Base-by-base conservation (phyloP, 2,797 vertebrate species). In the Cyclura pinguis region DNA sequence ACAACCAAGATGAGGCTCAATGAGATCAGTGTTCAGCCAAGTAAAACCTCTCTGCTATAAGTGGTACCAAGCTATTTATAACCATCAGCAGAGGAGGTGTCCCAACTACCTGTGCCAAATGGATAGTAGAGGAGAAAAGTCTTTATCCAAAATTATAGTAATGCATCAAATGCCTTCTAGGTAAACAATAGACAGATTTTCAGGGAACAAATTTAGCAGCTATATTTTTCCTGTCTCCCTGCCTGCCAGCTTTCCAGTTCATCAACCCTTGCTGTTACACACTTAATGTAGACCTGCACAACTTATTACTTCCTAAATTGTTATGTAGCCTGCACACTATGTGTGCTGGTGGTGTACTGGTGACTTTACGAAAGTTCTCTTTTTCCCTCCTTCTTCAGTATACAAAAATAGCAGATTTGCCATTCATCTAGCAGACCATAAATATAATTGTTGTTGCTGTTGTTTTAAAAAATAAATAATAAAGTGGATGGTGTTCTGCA, bases 81-180 rank as follows among this genome's bases (percentile, higher is more conserved):
- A 88, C n/a, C 67, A 38, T 85, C 6, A 80, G 90, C 27, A 27
- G 73, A 92, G 82, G 32, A 62, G 74, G 0, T 0, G 67, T 1
- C 16, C 9, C 0, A 47, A 0, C 81, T 78, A 85, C 13, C 84
- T 84, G 80, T 7, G 64, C 5, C 69, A 59, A 7, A 0, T 3
- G 14, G 90, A 87, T 89, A 50, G 73, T 64, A 50, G 29, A 29
- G n/a, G 35, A 59, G 7, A 52, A 78, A 12, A 32, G 0, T 14
- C 0, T 42, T 72, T 52, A 84, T 89, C 87, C 47, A 84, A 93
- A 92, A 90, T 9, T 76, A 0, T 10, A 80, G 6, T 50, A 13
- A 88, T n/a, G 0, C 24, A 22, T 84, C 59, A 86, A 89, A 88
- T 5, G 64, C n/a, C 32, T 59, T 88, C 9, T 89, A 18, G 81